Base-by-base conservation (phyloP, 2,113 vertebrate species). In the Sorex fumeus region DNA sequence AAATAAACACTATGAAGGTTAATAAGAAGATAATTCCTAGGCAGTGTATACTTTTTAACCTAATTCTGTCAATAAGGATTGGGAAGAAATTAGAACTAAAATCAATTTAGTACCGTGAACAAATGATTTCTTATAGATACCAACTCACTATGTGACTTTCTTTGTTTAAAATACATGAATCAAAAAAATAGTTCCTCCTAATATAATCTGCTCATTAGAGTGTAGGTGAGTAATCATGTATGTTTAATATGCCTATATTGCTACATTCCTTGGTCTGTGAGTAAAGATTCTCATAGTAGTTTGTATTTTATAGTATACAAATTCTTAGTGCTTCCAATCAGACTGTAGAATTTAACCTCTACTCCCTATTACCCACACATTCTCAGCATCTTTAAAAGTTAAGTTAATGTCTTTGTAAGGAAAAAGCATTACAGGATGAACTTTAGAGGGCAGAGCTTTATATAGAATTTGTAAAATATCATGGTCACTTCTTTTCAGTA, bases 11-110 rank as follows among this genome's bases (percentile, higher is more conserved):
- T 80, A 36, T 87, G 81, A 94, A 97, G 71, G 88, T 88, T 87
- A 94, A 93, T 90, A 79, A 85, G 43, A 47, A 94, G 95, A 86
- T 90, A 81, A 87, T 93, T 34, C 64, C 25, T 93, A 67, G 78
- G 19, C 23, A 83, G 28, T 40, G 23, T 88, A 10, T 92, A 86
- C 88, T 66, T 84, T 88, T 96, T 94, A 87, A 70, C 93, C 83
- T 94, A 93, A 93, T 95, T 96, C 76, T 88, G 60, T 96, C 94
- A 92, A 23, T 94, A 76, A 92, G 45, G 64, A 32, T 81, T 86
- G 78, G 10, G 76, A 94, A 93, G 64, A 90, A 91, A 91, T 93
- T 88, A 90, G 94, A 91, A 90, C 27, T 60, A 93, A 95, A 82
- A 28, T 67, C 77, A 93, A 95, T 6, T 93, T 95, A 93, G 83